Evolutionary conservation across 1,140 invertebrate genomes (phyloP).

Genomic region (Bombus polaris): DNA sequence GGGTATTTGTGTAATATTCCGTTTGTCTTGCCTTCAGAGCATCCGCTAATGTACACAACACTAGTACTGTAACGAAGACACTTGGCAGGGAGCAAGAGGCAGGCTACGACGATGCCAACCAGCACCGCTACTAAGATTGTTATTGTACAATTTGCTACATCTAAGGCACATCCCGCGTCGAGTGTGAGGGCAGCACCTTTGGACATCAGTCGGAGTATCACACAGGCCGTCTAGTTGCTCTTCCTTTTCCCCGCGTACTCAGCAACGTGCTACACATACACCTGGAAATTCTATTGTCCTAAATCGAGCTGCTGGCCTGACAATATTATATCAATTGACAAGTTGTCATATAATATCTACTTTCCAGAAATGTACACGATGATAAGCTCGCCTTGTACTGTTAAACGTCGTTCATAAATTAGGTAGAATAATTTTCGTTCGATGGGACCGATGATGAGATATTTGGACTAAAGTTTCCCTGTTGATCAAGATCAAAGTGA

Average conservation of each 20-base stretch:
- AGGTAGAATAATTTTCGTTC: no score
- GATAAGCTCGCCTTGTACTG: no score
- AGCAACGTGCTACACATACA: conserved; percentile 55
- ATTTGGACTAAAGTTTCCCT: conserved; percentile 76
- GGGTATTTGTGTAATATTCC: conserved; percentile 83
- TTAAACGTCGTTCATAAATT: background rate
- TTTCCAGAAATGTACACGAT: background rate
- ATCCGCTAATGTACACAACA: conserved; percentile 83
- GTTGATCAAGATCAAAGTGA: conserved; percentile 80
- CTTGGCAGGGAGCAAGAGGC: conserved; percentile 51
- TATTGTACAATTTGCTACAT: conserved; percentile 84
- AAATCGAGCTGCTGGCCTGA: conserved; percentile 22
- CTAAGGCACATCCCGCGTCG: conserved; percentile 69
- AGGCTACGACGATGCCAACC: conserved; percentile 59
- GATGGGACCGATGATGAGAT: background rate
- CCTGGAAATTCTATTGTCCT: conserved; percentile 75
- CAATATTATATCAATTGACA: background rate
- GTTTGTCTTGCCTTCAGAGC: conserved; percentile 83
- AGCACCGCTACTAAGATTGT: conserved; percentile 80
- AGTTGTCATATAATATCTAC: no score
- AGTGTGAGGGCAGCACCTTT: conserved; percentile 81
- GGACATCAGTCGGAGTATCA: conserved; percentile 80
- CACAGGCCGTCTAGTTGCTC: conserved; percentile 68
- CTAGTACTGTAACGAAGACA: conserved; percentile 66
- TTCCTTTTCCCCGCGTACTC: conserved; percentile 66